Conservation (phyloP, 2,797 vertebrate species). For the Tokudaia tokunoshimensis region DNA sequence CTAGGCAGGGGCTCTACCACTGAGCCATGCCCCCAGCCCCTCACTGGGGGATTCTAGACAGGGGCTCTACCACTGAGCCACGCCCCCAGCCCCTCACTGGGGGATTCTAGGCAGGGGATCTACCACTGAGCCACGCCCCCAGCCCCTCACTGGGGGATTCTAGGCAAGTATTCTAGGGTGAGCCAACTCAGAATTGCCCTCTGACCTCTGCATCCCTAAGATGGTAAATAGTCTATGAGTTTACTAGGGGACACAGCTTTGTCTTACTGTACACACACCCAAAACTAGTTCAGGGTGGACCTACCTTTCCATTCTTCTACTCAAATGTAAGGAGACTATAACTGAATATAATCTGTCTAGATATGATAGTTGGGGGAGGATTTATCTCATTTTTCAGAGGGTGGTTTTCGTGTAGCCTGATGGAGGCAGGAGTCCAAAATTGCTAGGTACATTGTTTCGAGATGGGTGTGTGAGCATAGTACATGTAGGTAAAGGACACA, state of each 20-base stretch:
- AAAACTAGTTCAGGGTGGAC: neutral
- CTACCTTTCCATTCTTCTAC: neutral
- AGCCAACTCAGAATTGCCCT: neutral
- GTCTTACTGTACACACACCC: neutral
- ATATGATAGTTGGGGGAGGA: neutral
- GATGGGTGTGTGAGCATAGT: no score
- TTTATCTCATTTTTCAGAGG: neutral
- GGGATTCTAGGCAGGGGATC: no score
- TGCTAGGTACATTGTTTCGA: neutral
- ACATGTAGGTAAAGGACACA: no score
- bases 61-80: neutral
- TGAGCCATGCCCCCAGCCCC: neutral
- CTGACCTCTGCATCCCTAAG: neutral
- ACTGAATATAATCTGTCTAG: neutral
- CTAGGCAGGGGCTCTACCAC: neutral
- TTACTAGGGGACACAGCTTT: neutral
- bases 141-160: neutral
- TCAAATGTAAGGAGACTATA: neutral
- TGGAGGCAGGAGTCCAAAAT: neutral
- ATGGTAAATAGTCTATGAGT: neutral
- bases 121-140: no score
- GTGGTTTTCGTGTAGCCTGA: neutral
- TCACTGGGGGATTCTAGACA: neutral
- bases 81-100: neutral
- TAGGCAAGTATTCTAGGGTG: neutral